These are phyloP conservation scores for Pteronura brasiliensis DNA, from an alignment of 2,113 vertebrate species.

Conservation along the genomic window DNA sequence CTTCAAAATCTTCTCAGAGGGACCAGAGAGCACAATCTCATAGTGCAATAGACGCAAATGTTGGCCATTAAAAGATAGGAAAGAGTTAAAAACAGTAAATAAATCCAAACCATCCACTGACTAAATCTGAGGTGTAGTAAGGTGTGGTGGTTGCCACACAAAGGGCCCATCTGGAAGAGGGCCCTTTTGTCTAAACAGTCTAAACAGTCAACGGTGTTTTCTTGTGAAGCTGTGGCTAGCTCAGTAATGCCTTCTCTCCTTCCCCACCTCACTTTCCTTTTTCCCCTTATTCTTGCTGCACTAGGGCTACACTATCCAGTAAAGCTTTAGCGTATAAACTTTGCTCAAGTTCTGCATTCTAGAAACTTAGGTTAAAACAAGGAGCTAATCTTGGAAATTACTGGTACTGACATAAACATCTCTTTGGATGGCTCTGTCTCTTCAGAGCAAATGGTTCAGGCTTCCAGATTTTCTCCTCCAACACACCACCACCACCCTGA, in stretches of 20 bases:
- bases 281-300: neutral
- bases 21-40: neutral
- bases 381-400: neutral
- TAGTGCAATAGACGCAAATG: neutral
- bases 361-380: neutral
- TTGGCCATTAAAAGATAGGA: neutral
- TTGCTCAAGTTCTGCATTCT: neutral
- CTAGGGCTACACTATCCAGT: neutral
- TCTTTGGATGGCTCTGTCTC: neutral
- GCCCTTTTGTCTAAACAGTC: neutral
- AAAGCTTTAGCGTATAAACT: neutral
- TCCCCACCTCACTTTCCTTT: neutral
- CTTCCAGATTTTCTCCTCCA: neutral
- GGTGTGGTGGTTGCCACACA: neutral
- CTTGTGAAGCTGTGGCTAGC: neutral
- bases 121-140: neutral
- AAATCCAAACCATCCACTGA: neutral
- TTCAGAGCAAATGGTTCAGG: neutral
- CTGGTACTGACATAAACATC: neutral
- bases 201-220: neutral
- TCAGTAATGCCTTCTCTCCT: neutral
- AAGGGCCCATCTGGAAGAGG: neutral
- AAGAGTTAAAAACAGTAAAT: neutral
- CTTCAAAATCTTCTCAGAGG: neutral
- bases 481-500: neutral